phyloP scores from a whole-genome alignment of 2,113 vertebrate genomes.

The Panthera leo region DNA sequence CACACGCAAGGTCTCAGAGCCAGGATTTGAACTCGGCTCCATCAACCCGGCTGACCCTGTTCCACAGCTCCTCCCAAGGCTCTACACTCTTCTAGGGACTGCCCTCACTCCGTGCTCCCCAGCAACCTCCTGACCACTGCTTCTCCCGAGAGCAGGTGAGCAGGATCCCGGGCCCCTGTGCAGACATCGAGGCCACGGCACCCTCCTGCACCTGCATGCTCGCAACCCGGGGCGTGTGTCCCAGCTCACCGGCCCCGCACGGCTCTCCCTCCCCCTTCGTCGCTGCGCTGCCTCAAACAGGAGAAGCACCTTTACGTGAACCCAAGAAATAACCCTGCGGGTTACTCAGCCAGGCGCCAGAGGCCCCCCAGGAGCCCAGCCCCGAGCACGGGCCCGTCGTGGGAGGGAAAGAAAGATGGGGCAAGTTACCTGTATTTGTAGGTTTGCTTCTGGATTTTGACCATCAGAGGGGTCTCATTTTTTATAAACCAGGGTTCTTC shows the following conservation, averaged over 20 bases:
- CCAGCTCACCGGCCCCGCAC: accelerated
- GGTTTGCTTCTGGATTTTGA: slow-evolving; percentile 85
- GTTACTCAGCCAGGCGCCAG: accelerated
- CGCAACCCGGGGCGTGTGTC: accelerated
- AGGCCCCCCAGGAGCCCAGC: accelerated
- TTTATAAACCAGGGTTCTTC: slow-evolving; percentile 66
- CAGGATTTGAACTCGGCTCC: neutral
- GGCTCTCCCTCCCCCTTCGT: accelerated
- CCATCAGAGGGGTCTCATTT: slow-evolving; percentile 77
- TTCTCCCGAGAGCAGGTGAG: neutral
- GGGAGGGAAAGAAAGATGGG: accelerated
- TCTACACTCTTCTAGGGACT: too few species aligned
- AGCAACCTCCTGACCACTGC: neutral
- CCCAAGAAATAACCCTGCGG: too few species aligned
- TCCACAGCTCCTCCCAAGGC: accelerated
- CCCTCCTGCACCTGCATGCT: neutral
- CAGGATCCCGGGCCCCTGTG: neutral
- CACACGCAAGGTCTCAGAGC: accelerated
- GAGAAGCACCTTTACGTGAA: accelerated
- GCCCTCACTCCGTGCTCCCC: neutral
- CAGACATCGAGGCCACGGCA: accelerated
- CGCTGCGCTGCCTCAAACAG: accelerated
- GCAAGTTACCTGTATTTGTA: slow-evolving; percentile 84
- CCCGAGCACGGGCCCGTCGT: accelerated
- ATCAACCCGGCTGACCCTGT: accelerated